These are phyloP conservation scores for Agrotis clavis DNA, from an alignment of 2,888 invertebrate genomes.

Conservation along the genomic window DNA sequence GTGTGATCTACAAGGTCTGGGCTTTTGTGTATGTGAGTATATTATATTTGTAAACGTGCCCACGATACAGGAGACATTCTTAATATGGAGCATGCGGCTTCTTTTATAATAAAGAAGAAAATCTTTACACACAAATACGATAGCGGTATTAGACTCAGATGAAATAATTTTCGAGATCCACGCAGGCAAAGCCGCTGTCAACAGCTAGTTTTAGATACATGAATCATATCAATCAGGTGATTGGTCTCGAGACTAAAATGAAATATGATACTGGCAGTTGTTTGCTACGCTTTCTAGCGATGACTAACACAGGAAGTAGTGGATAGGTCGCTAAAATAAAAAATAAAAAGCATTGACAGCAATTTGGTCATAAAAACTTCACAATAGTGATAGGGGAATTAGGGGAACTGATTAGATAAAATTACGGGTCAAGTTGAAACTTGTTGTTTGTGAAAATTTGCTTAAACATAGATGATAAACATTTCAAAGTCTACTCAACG, in stretches of 20 bases:
- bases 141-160: too few relatives aligned
- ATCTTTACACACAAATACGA: too few relatives aligned
- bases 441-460: not conserved
- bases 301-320: constrained; percentile 23
- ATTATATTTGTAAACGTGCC: too few relatives aligned
- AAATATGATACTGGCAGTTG: constrained; percentile 35
- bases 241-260: constrained; percentile 32
- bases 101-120: too few relatives aligned
- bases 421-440: constrained; percentile 9
- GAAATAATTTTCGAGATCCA: too few relatives aligned
- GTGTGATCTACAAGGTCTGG: too few relatives aligned
- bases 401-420: constrained; percentile 10
- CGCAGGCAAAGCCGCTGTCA: too few relatives aligned
- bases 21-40: too few relatives aligned
- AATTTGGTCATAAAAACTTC: constrained; percentile 19
- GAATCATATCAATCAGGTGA: constrained; percentile 43
- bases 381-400: constrained; percentile 9
- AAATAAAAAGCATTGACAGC: not conserved
- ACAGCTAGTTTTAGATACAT: constrained; percentile 23
- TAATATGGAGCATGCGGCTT: too few relatives aligned
- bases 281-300: constrained; percentile 40
- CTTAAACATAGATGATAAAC: not conserved
- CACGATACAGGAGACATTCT: too few relatives aligned
- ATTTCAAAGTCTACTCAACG: not conserved
- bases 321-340: constrained; percentile 35